Conservation (phyloP, 35 echinoderm and acorn worm species). For the Anneissia japonica region DNA sequence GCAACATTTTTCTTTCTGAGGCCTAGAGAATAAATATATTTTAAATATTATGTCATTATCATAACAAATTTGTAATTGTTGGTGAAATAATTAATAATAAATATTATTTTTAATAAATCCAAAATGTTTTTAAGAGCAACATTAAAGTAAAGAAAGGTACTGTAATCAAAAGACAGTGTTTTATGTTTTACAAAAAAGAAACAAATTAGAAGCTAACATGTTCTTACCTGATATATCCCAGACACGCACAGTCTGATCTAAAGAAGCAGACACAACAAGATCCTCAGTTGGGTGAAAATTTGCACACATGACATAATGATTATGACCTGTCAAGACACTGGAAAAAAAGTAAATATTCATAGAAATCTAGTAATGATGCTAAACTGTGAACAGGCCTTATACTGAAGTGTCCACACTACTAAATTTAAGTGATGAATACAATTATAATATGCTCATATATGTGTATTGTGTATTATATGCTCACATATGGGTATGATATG, state of each 20-base stretch:
- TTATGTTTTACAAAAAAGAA: no score
- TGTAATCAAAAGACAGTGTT: no score
- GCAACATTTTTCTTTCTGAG: slow-evolving; percentile 91
- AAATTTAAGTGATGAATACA: no score
- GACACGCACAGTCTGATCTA: slow-evolving; percentile 94
- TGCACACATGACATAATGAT: slow-evolving; percentile 99
- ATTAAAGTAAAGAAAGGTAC: no score
- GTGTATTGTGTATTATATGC: not conserved
- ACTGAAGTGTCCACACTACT: not conserved
- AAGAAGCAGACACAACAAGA: slow-evolving; percentile 85
- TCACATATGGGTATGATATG: not conserved
- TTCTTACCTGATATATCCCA: slow-evolving; percentile 89
- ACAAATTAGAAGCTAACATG: no score
- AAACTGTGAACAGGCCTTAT: not conserved
- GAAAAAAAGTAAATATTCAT: slow-evolving; percentile 6
- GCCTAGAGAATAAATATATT: slow-evolving; percentile 29
- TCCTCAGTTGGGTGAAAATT: slow-evolving; percentile 99
- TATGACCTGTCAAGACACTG: slow-evolving; percentile 96
- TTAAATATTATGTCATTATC: no score
- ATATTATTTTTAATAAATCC: no score
- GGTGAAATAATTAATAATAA: no score
- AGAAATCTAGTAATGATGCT: not conserved
- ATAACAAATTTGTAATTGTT: no score
- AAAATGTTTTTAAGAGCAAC: no score
- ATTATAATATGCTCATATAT: no score